phyloP scores from a whole-genome alignment of 1,140 invertebrate species.

The Sminthurinus signatus region DNA sequence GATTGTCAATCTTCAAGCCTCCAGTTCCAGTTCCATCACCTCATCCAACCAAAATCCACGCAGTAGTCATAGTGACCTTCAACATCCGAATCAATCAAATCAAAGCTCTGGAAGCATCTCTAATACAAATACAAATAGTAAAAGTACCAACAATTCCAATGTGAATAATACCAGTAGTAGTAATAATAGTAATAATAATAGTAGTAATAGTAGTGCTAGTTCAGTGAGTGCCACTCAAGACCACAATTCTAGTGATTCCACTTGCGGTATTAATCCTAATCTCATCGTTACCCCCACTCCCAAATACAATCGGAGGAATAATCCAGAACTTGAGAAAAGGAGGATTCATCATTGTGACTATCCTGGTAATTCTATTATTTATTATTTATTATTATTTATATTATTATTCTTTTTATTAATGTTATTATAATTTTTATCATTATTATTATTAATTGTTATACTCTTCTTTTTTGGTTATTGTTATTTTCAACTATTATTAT shows the following conservation, averaged over 20 bases:
- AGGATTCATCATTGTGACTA: constrained; percentile 93
- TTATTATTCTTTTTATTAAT: no score
- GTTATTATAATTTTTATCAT: no score
- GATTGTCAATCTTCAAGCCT: constrained; percentile 42
- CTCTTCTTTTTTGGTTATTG: no score
- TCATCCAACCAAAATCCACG: no score
- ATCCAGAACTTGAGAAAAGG: constrained; percentile 90
- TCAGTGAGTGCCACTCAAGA: background rate
- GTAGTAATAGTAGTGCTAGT: background rate
- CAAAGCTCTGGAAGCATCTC: background rate
- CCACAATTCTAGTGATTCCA: constrained; percentile 3
- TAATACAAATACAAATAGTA: background rate
- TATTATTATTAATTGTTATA: no score
- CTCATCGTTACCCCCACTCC: constrained; percentile 9
- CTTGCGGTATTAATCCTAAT: background rate
- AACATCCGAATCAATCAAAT: no score
- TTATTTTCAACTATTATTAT: no score
- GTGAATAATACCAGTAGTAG: no score
- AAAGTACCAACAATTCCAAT: no score
- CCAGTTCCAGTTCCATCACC: no score
- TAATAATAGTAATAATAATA: background rate
- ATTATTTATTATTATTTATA: no score
- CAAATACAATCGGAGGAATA: constrained; percentile 83
- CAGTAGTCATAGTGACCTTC: no score
- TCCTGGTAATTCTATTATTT: constrained; percentile 70